phyloP scores from a whole-genome alignment of 2,113 vertebrate species.

The Leucoraja erinaceus region DNA sequence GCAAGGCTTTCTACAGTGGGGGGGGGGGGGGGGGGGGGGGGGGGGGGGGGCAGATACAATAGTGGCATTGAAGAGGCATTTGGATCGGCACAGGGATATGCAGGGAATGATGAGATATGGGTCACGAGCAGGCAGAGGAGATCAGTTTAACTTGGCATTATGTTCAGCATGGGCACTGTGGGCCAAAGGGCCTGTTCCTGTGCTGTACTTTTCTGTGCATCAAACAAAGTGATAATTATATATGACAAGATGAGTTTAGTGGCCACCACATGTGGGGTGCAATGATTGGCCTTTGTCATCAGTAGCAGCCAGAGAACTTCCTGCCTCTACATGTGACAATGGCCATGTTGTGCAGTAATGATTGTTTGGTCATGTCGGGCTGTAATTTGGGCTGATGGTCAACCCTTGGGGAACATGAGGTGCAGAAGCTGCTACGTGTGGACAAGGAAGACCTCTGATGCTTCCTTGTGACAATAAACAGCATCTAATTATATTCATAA shows the following conservation, averaged over 20 bases:
- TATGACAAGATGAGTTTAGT: background rate
- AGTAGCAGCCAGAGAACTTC: background rate
- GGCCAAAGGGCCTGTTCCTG: no score
- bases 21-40: no score
- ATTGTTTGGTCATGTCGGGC: background rate
- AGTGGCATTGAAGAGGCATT: no score
- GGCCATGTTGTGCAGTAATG: background rate
- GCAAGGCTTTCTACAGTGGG: no score
- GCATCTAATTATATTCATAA: slow-evolving; percentile 11
- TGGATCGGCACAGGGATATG: no score
- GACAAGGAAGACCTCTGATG: background rate
- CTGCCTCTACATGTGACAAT: no score
- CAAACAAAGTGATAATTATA: background rate
- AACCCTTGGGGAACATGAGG: background rate
- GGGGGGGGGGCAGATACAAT: no score
- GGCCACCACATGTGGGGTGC: background rate
- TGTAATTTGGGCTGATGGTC: slow-evolving; percentile 4
- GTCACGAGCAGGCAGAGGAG: no score
- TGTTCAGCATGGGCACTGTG: no score
- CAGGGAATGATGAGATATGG: no score
- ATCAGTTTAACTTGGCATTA: no score
- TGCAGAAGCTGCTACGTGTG: background rate
- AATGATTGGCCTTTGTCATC: background rate
- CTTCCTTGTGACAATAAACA: background rate
- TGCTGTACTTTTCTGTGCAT: no score